Base-by-base conservation (phyloP, 2,888 invertebrate species). In the Leptopilina syphax region DNA sequence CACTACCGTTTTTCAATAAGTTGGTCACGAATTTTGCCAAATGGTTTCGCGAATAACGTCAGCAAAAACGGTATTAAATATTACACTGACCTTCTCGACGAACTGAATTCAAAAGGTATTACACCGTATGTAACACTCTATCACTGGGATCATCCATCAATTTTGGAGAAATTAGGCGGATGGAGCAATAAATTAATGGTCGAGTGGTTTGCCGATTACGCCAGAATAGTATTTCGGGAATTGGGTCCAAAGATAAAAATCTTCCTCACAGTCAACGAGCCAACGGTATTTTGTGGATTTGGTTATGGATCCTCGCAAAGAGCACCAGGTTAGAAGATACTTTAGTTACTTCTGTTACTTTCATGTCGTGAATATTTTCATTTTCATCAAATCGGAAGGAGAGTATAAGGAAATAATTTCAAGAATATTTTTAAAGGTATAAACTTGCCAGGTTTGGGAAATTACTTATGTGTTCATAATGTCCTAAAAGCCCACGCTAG, bases 221-320 rank as follows among this genome's bases (percentile, higher is more conserved):
- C 95, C 0, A 92, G 92, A 85, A 91, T 95, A 44, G 90, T 93
- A 12, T 94, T 94, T 81, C 87, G 91, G 67, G 83, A 91, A 12
- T 94, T 94, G 77, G 94, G 93, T 0, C 93, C 94, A 84, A 94
- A 94, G 87, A 95, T 96, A 8, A 94, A 89, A 89, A 93, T 93
- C 79, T 96, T 96, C 95, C 94, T 96, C 5, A 96, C 97, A 0
- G 94, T 97, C 84, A 97, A 97, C 88, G 97, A 97, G 89, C 96
- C 96, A 1, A 93, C 92, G 90, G 92, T 93, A 84, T 92, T 93
- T 50, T 94, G 94, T 85, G 87, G 92, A 80, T 92, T 92, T 84
- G 94, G 93, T 2, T 95, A 94, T 84, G 94, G 77, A 0, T 3
- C 0, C 0, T 78, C 57, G 0, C 0, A 0, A 1, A 50, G 77